Percentiles rank a stretch among this genome's conserved stretches.
Conservation (phyloP, 2,888 invertebrate genomes). For the Metopia argyrocephala region DNA sequence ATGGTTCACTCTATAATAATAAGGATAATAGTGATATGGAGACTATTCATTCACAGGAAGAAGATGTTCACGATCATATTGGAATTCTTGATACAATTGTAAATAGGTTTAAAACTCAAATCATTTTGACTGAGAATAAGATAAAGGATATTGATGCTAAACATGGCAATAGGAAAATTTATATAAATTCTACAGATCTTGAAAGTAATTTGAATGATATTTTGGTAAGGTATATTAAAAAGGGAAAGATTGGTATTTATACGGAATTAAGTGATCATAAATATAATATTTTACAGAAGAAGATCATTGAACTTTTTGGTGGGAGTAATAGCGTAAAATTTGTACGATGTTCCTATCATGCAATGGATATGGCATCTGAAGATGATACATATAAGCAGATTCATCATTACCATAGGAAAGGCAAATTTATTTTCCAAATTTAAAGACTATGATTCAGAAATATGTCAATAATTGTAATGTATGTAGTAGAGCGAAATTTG, state of each 20-base stretch:
- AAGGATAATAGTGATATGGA: not conserved
- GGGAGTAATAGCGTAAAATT: slow-evolving; percentile 41
- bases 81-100: slow-evolving; percentile 29
- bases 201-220: slow-evolving; percentile 32
- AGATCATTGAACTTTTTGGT: slow-evolving; percentile 51
- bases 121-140: slow-evolving; percentile 37
- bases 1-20: slow-evolving; percentile 28
- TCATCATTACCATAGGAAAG: slow-evolving; percentile 53
- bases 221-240: slow-evolving; percentile 30
- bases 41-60: slow-evolving; percentile 29
- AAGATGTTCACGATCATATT: slow-evolving; percentile 28
- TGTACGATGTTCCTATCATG: slow-evolving; percentile 54
- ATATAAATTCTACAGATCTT: slow-evolving; percentile 36
- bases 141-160: slow-evolving; percentile 11
- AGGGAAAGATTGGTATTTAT: slow-evolving; percentile 50
- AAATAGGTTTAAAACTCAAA: slow-evolving; percentile 14
- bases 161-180: slow-evolving; percentile 34
- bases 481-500: slow-evolving; percentile 35
- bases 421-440: slow-evolving; percentile 49
- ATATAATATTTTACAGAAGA: slow-evolving; percentile 52
- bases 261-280: slow-evolving; percentile 44
- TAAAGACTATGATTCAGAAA: slow-evolving; percentile 50
- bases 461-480: slow-evolving; percentile 56
- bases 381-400: slow-evolving; percentile 57
- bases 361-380: slow-evolving; percentile 49